These are phyloP conservation scores for Alectoris magna DNA, from an alignment of 2,797 vertebrate species.

Conservation along the genomic window DNA sequence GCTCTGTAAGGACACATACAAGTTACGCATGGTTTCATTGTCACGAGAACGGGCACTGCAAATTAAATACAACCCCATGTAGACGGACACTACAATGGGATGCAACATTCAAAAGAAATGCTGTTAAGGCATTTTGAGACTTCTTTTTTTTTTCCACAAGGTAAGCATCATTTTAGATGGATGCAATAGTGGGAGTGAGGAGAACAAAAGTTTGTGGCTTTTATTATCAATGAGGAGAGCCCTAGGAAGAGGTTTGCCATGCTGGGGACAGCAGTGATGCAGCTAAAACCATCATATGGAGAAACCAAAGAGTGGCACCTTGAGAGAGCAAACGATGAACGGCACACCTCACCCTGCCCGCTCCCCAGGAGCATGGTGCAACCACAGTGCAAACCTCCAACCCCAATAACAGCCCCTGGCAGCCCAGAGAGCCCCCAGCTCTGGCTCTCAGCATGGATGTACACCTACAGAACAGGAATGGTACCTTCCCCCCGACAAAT, in stretches of 20 bases:
- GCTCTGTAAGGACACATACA: background rate
- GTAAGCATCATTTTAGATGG: background rate
- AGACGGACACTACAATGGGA: accelerated
- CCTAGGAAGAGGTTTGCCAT: background rate
- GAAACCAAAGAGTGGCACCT: background rate
- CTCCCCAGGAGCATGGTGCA: accelerated
- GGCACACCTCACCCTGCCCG: background rate
- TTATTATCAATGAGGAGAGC: background rate
- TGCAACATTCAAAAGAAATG: background rate
- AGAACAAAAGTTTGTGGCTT: background rate
- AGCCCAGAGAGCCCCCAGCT: background rate
- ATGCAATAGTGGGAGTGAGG: background rate
- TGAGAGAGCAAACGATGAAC: background rate
- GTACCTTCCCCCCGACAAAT: background rate
- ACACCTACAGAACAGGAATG: background rate
- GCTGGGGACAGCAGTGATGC: slow-evolving; percentile 15
- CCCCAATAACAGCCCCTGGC: background rate
- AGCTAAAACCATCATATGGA: background rate
- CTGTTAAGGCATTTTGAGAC: background rate
- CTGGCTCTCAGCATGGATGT: background rate
- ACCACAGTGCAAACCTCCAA: background rate
- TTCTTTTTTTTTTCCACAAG: background rate
- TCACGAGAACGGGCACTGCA: background rate
- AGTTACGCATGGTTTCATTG: background rate
- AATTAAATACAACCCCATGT: background rate